A percentile compares a stretch with the other conserved stretches of the same genome.
Conservation (phyloP, 1,140 invertebrate genomes). For the Zophobas morio region DNA sequence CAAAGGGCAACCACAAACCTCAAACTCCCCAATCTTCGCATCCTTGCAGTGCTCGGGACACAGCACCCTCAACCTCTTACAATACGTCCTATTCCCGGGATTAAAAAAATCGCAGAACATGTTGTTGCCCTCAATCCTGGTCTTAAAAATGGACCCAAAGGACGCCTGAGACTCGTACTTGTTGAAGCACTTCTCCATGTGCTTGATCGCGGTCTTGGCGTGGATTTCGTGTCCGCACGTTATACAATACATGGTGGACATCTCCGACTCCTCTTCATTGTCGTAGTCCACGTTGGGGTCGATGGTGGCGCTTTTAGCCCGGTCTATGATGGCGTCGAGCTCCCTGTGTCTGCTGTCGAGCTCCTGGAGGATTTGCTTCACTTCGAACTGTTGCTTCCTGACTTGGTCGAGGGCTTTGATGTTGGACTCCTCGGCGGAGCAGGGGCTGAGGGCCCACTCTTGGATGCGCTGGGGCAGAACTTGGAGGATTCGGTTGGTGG, state of each 20-base stretch:
- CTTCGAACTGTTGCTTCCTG: constrained; percentile 82
- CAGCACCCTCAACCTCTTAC: constrained; percentile 93
- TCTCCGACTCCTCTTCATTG: constrained; percentile 81
- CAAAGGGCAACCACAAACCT: constrained; percentile 94
- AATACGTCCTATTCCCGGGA: constrained; percentile 91
- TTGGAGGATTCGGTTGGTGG: constrained; percentile 88
- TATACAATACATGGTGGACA: constrained; percentile 91
- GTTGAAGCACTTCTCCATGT: constrained; percentile 96
- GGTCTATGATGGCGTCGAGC: constrained; percentile 86
- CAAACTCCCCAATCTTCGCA: constrained; percentile 86
- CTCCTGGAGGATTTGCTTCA: constrained; percentile 82
- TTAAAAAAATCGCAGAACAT: constrained; percentile 99
- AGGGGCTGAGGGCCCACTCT: constrained; percentile 93
- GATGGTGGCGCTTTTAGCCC: constrained; percentile 79
- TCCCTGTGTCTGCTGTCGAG: constrained; percentile 84
- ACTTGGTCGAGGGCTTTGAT: constrained; percentile 85
- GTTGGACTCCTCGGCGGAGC: constrained; percentile 90
- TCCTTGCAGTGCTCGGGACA: constrained; percentile 99
- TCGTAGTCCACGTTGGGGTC: constrained; percentile 78
- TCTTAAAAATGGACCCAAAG: constrained; percentile 95
- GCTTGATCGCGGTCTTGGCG: constrained; percentile 89
- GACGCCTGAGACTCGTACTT: constrained; percentile 95
- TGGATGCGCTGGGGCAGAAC: constrained; percentile 93
- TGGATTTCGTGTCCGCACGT: constrained; percentile 96
- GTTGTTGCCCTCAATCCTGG: constrained; percentile 88